Conservation (phyloP, 2,113 vertebrate species). For the Egretta garzetta region DNA sequence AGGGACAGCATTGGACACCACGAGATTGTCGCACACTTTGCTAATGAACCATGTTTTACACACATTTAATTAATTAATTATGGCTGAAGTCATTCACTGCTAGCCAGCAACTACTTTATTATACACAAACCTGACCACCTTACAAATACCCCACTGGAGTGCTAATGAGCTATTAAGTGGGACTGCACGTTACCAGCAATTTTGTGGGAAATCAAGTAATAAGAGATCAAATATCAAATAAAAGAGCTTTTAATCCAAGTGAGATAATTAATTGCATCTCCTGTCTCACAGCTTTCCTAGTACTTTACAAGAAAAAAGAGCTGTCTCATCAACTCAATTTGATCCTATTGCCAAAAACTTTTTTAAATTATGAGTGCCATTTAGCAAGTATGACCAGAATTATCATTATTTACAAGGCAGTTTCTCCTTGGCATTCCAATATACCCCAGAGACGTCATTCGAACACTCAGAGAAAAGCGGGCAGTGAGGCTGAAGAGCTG, state of each 20-base stretch:
- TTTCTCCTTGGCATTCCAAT: background rate
- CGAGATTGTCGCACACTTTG: conserved; percentile 58
- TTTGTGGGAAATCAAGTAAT: conserved; percentile 66
- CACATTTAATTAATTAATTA: conserved; percentile 73
- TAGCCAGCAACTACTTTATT: conserved; percentile 61
- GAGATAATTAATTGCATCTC: conserved; percentile 69
- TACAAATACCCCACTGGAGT: conserved; percentile 25
- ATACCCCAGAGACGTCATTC: background rate
- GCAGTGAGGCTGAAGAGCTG: background rate
- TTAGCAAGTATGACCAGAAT: conserved; percentile 28
- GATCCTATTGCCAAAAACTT: conserved; percentile 43
- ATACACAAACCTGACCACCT: conserved; percentile 63
- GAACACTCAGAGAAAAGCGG: background rate
- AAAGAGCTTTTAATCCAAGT: conserved; percentile 63
- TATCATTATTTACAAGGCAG: conserved; percentile 29
- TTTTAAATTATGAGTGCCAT: conserved; percentile 14
- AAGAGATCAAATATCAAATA: conserved; percentile 69
- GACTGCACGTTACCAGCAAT: conserved; percentile 50
- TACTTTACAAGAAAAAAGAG: conserved; percentile 53
- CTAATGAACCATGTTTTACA: conserved; percentile 69
- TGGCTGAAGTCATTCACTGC: conserved; percentile 47
- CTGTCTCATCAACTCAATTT: conserved; percentile 59
- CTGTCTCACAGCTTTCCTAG: conserved; percentile 52
- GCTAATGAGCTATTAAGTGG: conserved; percentile 59
- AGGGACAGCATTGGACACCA: conserved; percentile 4